phyloP scores from a whole-genome alignment of 2,113 vertebrate species.

The Pangasianodon hypophthalmus region DNA sequence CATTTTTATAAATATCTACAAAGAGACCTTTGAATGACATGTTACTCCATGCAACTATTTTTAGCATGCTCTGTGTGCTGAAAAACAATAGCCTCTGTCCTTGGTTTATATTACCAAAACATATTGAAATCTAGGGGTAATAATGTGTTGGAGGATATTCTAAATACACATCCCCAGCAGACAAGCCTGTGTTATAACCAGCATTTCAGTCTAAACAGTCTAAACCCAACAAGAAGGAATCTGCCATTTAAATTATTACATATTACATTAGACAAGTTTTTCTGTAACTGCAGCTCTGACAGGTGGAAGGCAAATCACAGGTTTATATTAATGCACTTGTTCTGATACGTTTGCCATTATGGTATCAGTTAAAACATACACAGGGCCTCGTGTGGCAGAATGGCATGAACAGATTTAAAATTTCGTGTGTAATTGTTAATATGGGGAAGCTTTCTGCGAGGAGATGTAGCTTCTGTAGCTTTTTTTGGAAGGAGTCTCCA shows the following conservation, averaged over 20 bases:
- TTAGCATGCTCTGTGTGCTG: background rate
- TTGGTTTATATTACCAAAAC: slow-evolving; percentile 1
- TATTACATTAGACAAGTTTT: background rate
- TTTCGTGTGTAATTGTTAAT: background rate
- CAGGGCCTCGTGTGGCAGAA: background rate
- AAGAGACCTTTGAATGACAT: background rate
- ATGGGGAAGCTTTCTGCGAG: background rate
- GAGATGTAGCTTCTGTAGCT: too few relatives aligned
- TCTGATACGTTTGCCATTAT: background rate
- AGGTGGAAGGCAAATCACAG: background rate
- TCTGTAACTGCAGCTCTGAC: background rate
- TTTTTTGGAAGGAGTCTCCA: background rate
- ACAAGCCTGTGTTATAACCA: background rate
- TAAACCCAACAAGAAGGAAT: background rate
- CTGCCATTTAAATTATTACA: background rate
- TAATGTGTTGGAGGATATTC: background rate
- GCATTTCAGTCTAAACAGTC: background rate
- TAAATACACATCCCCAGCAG: background rate
- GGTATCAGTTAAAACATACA: background rate
- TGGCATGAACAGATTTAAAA: background rate
- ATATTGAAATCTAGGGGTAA: background rate
- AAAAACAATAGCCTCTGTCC: background rate
- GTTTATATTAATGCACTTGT: background rate
- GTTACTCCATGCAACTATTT: background rate
- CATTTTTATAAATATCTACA: background rate